Conservation (phyloP, 1,140 invertebrate species). For the Bemisia tabaci region DNA sequence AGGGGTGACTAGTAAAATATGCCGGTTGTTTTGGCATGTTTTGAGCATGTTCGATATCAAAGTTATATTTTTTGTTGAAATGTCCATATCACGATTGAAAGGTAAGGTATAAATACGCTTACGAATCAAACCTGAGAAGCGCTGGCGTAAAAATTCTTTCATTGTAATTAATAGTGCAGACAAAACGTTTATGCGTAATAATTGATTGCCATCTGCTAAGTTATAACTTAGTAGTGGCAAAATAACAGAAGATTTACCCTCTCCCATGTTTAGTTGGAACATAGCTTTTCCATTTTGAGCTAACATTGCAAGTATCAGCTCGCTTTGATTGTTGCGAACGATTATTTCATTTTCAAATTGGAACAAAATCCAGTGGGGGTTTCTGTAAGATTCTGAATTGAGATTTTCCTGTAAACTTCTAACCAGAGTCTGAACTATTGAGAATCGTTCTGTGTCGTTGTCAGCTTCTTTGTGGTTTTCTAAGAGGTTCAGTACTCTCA, state of each 20-base stretch:
- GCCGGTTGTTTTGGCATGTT: neutral
- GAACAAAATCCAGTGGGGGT: neutral
- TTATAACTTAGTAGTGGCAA: neutral
- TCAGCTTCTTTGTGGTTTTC: neutral
- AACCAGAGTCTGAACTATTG: neutral
- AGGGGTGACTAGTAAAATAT: neutral
- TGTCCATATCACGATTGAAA: neutral
- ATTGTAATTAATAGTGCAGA: neutral
- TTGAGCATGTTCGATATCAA: neutral
- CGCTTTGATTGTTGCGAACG: neutral
- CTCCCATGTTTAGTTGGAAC: neutral
- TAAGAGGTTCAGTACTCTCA: neutral
- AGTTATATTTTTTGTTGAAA: neutral
- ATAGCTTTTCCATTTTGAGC: neutral
- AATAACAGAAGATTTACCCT: neutral
- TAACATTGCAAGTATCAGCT: neutral
- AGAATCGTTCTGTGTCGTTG: neutral
- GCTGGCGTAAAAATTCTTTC: neutral
- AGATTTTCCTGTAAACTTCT: neutral
- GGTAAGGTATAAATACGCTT: neutral
- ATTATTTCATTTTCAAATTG: neutral
- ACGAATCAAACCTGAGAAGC: neutral
- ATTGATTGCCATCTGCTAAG: neutral
- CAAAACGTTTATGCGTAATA: neutral
- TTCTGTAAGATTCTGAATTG: neutral